Conservation (phyloP, 2,888 invertebrate genomes). For the Hydraecia micacea region DNA sequence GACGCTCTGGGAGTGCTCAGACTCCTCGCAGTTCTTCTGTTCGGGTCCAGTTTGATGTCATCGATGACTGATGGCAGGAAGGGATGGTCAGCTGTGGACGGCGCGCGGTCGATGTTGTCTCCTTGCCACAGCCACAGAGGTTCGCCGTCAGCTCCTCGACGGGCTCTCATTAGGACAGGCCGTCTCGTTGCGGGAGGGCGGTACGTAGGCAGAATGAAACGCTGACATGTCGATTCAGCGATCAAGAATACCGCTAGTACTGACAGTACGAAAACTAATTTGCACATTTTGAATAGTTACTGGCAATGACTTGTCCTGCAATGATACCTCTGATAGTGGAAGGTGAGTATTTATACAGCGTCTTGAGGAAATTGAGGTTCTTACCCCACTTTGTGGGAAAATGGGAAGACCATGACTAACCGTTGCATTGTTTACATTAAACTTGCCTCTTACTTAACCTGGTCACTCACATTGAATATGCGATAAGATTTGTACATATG, state of each 20-base stretch:
- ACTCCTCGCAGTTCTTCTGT: constrained; percentile 42
- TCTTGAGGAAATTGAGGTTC: constrained; percentile 46
- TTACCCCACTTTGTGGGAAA: constrained; percentile 27
- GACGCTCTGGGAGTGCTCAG: constrained; percentile 37
- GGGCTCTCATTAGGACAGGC: background rate
- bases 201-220: constrained; percentile 35
- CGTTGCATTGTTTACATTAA: constrained; percentile 34
- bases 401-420: constrained; percentile 47
- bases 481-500: constrained; percentile 17
- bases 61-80: constrained; percentile 49
- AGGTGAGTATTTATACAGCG: constrained; percentile 41
- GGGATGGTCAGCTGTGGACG: constrained; percentile 54
- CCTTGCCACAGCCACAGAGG: constrained; percentile 43
- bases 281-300: constrained; percentile 31
- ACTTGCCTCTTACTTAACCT: constrained; percentile 12
- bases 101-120: constrained; percentile 39
- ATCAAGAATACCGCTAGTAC: constrained; percentile 50
- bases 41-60: constrained; percentile 47
- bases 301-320: constrained; percentile 1
- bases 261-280: constrained; percentile 34
- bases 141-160: constrained; percentile 36
- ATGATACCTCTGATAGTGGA: constrained; percentile 7
- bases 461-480: background rate
- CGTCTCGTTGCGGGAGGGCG: constrained; percentile 22
- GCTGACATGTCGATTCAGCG: constrained; percentile 48